Base-by-base conservation (phyloP, 23 tunicate species). In the Halocynthia roretzi region DNA sequence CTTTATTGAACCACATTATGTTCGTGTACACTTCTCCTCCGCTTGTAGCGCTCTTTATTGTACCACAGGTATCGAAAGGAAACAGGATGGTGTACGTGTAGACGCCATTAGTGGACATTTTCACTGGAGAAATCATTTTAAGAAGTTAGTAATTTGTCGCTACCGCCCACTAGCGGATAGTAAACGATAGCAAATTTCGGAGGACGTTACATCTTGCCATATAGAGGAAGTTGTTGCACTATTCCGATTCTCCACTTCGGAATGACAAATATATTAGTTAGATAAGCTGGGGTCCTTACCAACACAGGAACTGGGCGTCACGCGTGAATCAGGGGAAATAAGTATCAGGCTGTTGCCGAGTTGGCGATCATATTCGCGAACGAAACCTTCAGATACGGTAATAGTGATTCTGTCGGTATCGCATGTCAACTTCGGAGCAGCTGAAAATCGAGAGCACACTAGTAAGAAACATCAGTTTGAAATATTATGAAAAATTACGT, bases 1-100 rank as follows among this genome's bases (percentile, higher is more conserved):
- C 71, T 14, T 56, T 56, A 52, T 82, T 82, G 62, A 82, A 64
- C 86, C 86, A 82, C 54, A 82, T 63, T 10, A 62, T 58, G 80
- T 76, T 75, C 6, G 86, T 54, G 62, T 62, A 57, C 6, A 65
- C 60, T 51, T 14, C 58, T 15, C 17, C 61, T 10, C 21, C 70
- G 0, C 62, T 70, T 18, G 31, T 23, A 5, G 50, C 5, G 7
- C 20, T 40, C 70, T 40, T 62, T 54, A 48, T 51, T 17, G 80
- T 82, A 9, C 54, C 62, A 55, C 86, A 82, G 14, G 50, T 14
- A 23, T 62, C 10, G 21, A 81, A 81, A 7, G 86, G 86, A 6
- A 75, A 12, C 15, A 55, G 72, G 10, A 82, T 75, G 0, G 71
- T 62, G 51, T 75, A 64, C 53, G 18, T 51, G 31, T 63, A 75